A percentile compares a stretch with the other conserved stretches of the same genome.
Evolutionary conservation across 2,888 invertebrate species (phyloP).

Genomic region (Sphaerophoria taeniata): DNA sequence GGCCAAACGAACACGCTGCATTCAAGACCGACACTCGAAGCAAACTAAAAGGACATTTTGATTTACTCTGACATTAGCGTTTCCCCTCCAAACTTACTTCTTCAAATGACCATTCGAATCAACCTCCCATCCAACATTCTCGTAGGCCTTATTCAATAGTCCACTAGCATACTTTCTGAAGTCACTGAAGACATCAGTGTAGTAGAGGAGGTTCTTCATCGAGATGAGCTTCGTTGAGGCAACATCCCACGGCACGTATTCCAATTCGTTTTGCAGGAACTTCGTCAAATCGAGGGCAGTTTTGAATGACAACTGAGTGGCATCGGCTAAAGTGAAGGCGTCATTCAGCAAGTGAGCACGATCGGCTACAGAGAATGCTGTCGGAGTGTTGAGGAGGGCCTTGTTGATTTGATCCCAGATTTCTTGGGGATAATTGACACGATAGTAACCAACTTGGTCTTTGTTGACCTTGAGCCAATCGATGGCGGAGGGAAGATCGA

Average conservation of each 20-base stretch:
- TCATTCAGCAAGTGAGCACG: slow-evolving; percentile 92
- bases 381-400: slow-evolving; percentile 79
- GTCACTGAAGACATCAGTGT: slow-evolving; percentile 84
- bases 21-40: slow-evolving; percentile 86
- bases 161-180: slow-evolving; percentile 86
- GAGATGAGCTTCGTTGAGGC: slow-evolving; percentile 84
- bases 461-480: slow-evolving; percentile 93
- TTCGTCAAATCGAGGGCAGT: slow-evolving; percentile 88
- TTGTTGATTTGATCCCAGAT: slow-evolving; percentile 85
- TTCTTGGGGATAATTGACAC: slow-evolving; percentile 90
- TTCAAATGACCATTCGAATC: slow-evolving; percentile 82
- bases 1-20: slow-evolving; percentile 86
- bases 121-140: slow-evolving; percentile 86
- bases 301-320: slow-evolving; percentile 87
- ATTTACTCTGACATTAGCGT: slow-evolving; percentile 29
- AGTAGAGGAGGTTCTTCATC: slow-evolving; percentile 84
- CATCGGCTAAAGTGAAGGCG: slow-evolving; percentile 90
- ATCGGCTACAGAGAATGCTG: slow-evolving; percentile 86
- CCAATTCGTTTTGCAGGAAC: slow-evolving; percentile 87
- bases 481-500: slow-evolving; percentile 83
- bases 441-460: slow-evolving; percentile 93
- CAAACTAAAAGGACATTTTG: slow-evolving; percentile 86
- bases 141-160: slow-evolving; percentile 85
- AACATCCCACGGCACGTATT: slow-evolving; percentile 91
- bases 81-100: slow-evolving; percentile 77